Evolutionary conservation across 1,140 invertebrate genomes (phyloP), one percentile per base, ranked within the genome.

Genomic region (Hylaeus volcanicus): DNA sequence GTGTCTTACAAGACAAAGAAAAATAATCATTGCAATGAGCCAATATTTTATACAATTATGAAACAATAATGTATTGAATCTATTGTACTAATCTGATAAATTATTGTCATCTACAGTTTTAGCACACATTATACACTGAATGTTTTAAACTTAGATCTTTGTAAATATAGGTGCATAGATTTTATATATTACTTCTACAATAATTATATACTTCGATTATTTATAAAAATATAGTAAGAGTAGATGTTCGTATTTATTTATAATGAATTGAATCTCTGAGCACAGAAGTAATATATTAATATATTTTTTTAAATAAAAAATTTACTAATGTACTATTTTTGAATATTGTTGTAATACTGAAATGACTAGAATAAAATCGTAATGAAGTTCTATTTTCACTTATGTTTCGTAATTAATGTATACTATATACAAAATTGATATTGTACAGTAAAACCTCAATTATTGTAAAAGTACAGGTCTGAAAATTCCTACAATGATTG

Each of bases 161-260:
- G 64, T 65, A 83, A 88, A 88, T 84, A 84, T n/a, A 37, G 82
- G 82, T 56, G 58, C 53, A 72, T 61, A 69, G 74, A 60, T 45
- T 74, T 78, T 74, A 76, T 70, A 53, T n/a, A 64, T 51, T 61
- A 61, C 58, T 43, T 65, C 14, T 43, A 41, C n/a, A 5, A 39
- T 14, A 72, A 71, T 71, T 55, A 51, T 37, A 63, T 73, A 79
- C 12, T 79, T 65, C 12, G 48, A 43, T 12, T 76, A 60, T 56
- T 74, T 75, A 78, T 70, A 81, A 70, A 78, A 69, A 55, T 81
- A 48, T 48, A 83, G 15, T 77, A 43, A 37, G 76, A 80, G 37
- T 66, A 56, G 60, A 77, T 56, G 11, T 41, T 48, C 11, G 6
- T 80, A 70, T 70, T 63, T 70, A 70, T 76, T 45, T 69, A 53